phyloP scores from a whole-genome alignment of 2,797 vertebrate genomes.

The Parauchenoglanis punctatus region DNA sequence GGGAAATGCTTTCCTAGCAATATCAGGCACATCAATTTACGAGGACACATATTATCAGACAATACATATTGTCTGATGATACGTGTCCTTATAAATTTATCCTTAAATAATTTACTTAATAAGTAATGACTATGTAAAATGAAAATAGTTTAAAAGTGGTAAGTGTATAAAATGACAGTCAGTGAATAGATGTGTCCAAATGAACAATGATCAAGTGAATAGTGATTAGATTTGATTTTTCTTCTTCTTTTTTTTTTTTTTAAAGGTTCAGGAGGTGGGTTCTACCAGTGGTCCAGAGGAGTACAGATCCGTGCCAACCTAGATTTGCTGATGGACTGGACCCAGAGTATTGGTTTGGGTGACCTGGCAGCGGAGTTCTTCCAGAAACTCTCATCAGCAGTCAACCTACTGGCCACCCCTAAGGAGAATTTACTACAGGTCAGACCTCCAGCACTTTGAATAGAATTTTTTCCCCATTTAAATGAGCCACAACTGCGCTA shows the following conservation, averaged over 20 bases:
- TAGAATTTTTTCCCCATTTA: not conserved
- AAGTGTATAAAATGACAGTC: not conserved
- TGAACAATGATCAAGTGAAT: not conserved
- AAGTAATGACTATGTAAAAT: not conserved
- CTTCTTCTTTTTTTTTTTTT: slow-evolving; percentile 10
- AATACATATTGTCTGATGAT: not conserved
- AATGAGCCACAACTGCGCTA: not conserved
- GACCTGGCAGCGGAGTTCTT: slow-evolving; percentile 74
- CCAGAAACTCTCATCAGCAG: slow-evolving; percentile 79
- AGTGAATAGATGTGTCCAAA: not conserved
- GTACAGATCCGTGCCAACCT: slow-evolving; percentile 82
- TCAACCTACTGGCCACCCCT: slow-evolving; percentile 81
- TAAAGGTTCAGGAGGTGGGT: slow-evolving; percentile 74
- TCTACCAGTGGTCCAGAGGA: slow-evolving; percentile 81
- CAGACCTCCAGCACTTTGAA: slow-evolving; percentile 36
- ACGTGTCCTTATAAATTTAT: too few relatives aligned
- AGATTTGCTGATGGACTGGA: slow-evolving; percentile 81
- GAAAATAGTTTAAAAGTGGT: not conserved
- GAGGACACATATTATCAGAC: not conserved
- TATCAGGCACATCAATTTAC: not conserved
- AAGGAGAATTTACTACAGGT: slow-evolving; percentile 82
- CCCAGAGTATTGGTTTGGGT: slow-evolving; percentile 72
- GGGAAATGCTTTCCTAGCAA: not conserved
- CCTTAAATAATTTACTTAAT: too few relatives aligned
- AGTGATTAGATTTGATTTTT: not conserved